Evolutionary conservation across 2,888 invertebrate species (phyloP), one percentile per base, ranked within the genome.

Genomic region (Tipula unca): DNA sequence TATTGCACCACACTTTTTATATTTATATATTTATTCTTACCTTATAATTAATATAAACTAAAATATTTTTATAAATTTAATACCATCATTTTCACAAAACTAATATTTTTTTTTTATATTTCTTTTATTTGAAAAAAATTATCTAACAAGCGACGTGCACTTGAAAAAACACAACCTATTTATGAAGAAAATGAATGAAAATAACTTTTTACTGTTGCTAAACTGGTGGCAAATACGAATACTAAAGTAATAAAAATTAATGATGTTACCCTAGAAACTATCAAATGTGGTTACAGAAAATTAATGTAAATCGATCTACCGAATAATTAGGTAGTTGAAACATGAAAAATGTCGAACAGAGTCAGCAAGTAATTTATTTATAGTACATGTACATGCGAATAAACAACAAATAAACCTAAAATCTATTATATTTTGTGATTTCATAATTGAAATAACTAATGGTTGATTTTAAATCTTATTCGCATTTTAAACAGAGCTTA

Each of bases 91-190:
- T 69, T 69, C 69, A 69, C 69, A 69, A 69, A 69, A 69, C 69
- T 69, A 69, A 69, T 25, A 69, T 69, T 69, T 25, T 69, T 69
- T 69, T 25, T 25, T 69, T 69, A n/a, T 48, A 48, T 48, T 48
- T 48, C 69, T 69, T 69, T 69, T 69, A 25, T 69, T 25, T 69
- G 69, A 69, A 69, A 69, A 48, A 48, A 69, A 69, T 69, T 69
- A 69, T 69, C 69, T 69, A 69, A 69, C 69, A 69, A 69, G 69
- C 69, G 69, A 69, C 69, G 69, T 69, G 13, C 69, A 69, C 69
- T 69, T 69, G 69, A 69, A 25, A 69, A 69, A 69, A 69, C 25
- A 69, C 69, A 69, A 69, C 69, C 69, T 69, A 69, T 69, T 69
- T 69, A 69, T 69, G 69, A 69, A 69, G 69, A 69, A 69, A 69